Evolutionary conservation across 2,797 vertebrate genomes (phyloP), one percentile per base, ranked within the genome.

Genomic region (Myiotriccus ornatus): DNA sequence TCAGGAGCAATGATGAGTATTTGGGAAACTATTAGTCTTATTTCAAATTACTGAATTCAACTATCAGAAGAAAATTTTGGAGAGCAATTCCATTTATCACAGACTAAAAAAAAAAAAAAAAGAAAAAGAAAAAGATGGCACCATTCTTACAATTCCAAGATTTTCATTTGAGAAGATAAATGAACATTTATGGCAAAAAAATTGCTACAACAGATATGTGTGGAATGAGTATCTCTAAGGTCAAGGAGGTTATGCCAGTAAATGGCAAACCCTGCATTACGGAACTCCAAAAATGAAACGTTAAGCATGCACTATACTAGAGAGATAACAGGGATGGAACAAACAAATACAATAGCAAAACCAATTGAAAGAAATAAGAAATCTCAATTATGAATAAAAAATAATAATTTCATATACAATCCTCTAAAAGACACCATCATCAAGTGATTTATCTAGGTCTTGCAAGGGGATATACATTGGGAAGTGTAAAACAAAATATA

Each of bases 21-120:
- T 94, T 92, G 63, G 37, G 57, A 96, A 88, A 57, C 65, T 69
- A 65, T 91, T 78, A 60, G 63, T 82, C 82, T 88, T 94, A 70
- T 75, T 84, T 93, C 82, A 88, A 90, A 93, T 90, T 86, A 90
- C 59, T 76, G 55, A 79, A 73, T 90, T 88, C 79, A 90, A 60
- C 67, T 35, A 75, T 43, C 47, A 34, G 71, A 77, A 73, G 14
- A 62, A 88, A 86, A 86, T 35, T 43, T 43, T 60, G 22, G 60
- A 90, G 35, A 69, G 18, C 27, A 78, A 89, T 73, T 78, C 59
- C 62, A 90, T 92, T 75, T 78, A 86, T 75, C 65, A 85, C 28
- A 30, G 30, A 34, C 67, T 22, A 35, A 41, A 44, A n/a, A 27
- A n/a, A 12, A 46, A 46, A 46, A 43, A 23, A 14, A 44, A 52